These are phyloP conservation scores for Cartodere bifasciata DNA, from an alignment of 2,888 invertebrate species.

Conservation along the genomic window DNA sequence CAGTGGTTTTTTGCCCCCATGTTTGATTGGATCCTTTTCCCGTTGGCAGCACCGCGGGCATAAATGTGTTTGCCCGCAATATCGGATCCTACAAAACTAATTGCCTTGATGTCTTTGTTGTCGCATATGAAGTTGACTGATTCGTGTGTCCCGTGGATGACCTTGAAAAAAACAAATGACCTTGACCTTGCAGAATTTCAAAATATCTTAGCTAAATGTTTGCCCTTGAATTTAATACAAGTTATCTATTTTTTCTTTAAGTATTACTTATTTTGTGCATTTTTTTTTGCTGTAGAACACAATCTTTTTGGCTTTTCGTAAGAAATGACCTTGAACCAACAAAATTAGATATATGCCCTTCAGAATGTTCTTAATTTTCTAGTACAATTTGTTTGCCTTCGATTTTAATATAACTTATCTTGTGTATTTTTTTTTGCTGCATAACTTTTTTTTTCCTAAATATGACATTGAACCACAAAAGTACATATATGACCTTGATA, in stretches of 20 bases:
- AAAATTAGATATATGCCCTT: too few species aligned
- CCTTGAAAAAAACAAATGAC: conserved; percentile 28
- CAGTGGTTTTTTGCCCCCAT: conserved; percentile 99
- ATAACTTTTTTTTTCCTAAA: too few species aligned
- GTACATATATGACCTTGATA: too few species aligned
- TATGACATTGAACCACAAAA: too few species aligned
- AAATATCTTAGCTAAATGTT: background rate
- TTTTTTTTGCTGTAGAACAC: too few species aligned
- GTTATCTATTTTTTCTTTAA: conserved; percentile 2
- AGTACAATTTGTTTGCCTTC: too few species aligned
- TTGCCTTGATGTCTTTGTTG: conserved; percentile 87
- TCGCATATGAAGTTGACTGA: conserved; percentile 97
- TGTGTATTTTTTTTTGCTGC: too few species aligned
- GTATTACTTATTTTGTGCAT: too few species aligned
- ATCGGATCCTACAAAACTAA: conserved; percentile 98
- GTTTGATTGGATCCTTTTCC: conserved; percentile 89
- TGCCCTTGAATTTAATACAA: background rate
- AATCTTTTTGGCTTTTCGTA: too few species aligned
- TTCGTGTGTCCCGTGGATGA: conserved; percentile 90
- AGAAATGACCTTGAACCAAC: too few species aligned
- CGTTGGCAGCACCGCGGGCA: conserved; percentile 76
- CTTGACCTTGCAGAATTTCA: background rate
- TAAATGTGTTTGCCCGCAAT: conserved; percentile 94
- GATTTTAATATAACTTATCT: too few species aligned
- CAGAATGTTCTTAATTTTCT: too few species aligned